These are phyloP conservation scores for Noctua janthina DNA, from an alignment of 2,888 invertebrate genomes.

Conservation along the genomic window DNA sequence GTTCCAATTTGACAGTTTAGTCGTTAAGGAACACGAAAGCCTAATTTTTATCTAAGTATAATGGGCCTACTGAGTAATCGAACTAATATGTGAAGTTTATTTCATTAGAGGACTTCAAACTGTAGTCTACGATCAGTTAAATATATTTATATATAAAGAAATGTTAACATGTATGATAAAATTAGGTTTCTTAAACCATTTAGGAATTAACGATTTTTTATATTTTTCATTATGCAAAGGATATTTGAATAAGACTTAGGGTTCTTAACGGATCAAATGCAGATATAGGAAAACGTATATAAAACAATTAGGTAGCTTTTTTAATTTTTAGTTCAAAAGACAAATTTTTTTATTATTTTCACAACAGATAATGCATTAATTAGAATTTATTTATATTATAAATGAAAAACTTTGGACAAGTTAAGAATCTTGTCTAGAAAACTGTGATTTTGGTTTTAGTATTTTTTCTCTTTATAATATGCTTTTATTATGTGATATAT, in stretches of 20 bases:
- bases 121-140: conserved; percentile 80
- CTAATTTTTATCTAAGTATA: conserved; percentile 86
- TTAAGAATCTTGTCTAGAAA: conserved; percentile 87
- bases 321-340: conserved; percentile 86
- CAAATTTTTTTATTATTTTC: conserved; percentile 80
- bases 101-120: conserved; percentile 72
- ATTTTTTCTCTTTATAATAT: conserved; percentile 82
- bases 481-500: conserved; percentile 89
- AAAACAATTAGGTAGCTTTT: conserved; percentile 83
- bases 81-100: conserved; percentile 76
- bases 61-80: conserved; percentile 87
- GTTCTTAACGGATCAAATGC: conserved; percentile 75
- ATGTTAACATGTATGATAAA: conserved; percentile 88
- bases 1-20: conserved; percentile 67
- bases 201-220: conserved; percentile 88
- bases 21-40: conserved; percentile 80
- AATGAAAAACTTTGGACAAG: conserved; percentile 84
- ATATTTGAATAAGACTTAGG: conserved; percentile 86
- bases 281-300: conserved; percentile 82
- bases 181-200: conserved; percentile 89
- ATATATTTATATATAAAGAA: conserved; percentile 86
- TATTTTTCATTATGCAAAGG: conserved; percentile 89
- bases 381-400: conserved; percentile 86
- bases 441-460: conserved; percentile 90
- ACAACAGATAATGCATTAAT: conserved; percentile 78